Base-by-base conservation (phyloP, 2,797 vertebrate species). In the Danio choprae region DNA sequence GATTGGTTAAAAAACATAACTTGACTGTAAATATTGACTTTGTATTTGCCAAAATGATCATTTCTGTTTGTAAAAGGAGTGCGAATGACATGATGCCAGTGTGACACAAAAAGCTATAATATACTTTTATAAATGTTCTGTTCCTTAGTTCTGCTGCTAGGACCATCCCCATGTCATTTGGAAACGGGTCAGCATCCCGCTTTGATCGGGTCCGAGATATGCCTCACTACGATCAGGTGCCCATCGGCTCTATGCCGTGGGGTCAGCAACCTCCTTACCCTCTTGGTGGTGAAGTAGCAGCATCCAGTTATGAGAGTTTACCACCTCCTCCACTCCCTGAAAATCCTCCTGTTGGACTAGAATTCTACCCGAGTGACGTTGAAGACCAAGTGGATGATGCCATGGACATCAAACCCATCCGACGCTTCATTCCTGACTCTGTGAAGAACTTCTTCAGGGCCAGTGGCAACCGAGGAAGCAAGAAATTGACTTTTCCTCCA, bases 381-480 rank as follows among this genome's bases (percentile, higher is more conserved):
- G 93, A 93, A 60, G 92, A 91, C 12, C 36, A 22, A 0, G 86
- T 91, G 2, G 77, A 74, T n/a, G 83, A 89, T 0, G 87, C 86
- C 63, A 93, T 95, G 80, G 95, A 97, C 81, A 93, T 96, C 20
- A 97, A 97, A 78, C 97, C 97, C 0, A 89, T 96, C 0, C 92
- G 87, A n/a, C 95, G 95, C 71, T 97, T 98, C 82, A 90, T 98
- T 82, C 97, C 97, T 0, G 93, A 96, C 88, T 97, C 96, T 0
- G 93, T 96, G 92, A 98, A 97, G 86, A 95, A 95, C 84, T 95
- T 98, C 72, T 97, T 98, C 87, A 92, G 84, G 38, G 91, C 93
- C 15, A 94, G 88, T 80, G 92, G 90, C 58, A 92, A 87, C 12
- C 91, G 79, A 44, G 91, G 93, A 43, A 95, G 89, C 83, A 92